A percentile compares a stretch with the other conserved stretches of the same genome.
phyloP scores from a whole-genome alignment of 2,888 invertebrate species.

The Mesorhabditis belari region DNA sequence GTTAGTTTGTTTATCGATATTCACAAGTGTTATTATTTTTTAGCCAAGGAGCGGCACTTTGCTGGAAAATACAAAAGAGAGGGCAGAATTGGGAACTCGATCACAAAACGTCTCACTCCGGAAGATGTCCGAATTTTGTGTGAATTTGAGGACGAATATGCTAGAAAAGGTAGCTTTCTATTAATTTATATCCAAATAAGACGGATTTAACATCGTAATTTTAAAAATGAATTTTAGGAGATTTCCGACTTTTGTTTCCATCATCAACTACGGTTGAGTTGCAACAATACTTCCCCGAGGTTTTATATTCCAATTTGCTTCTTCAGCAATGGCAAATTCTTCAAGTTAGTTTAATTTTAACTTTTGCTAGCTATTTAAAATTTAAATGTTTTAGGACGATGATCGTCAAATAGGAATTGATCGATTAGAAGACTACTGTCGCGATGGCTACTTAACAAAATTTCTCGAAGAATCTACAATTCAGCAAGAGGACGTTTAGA shows the following conservation, averaged over 20 bases:
- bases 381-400: no score
- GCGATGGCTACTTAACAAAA: no score
- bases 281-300: neutral
- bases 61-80: neutral
- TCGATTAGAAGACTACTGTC: no score
- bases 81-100: neutral
- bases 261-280: neutral
- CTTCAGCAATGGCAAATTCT: neutral
- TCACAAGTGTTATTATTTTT: neutral
- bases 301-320: neutral
- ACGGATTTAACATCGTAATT: no score
- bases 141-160: neutral
- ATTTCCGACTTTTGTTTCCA: neutral
- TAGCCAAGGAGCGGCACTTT: neutral
- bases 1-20: neutral
- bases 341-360: no score
- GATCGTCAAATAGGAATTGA: no score
- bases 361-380: no score
- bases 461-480: no score
- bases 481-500: no score
- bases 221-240: neutral
- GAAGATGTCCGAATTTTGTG: neutral
- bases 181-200: no score
- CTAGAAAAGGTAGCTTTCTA: conserved; percentile 51
- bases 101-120: neutral